These are phyloP conservation scores for Panthera tigris DNA, from an alignment of 2,113 vertebrate genomes.

Conservation along the genomic window DNA sequence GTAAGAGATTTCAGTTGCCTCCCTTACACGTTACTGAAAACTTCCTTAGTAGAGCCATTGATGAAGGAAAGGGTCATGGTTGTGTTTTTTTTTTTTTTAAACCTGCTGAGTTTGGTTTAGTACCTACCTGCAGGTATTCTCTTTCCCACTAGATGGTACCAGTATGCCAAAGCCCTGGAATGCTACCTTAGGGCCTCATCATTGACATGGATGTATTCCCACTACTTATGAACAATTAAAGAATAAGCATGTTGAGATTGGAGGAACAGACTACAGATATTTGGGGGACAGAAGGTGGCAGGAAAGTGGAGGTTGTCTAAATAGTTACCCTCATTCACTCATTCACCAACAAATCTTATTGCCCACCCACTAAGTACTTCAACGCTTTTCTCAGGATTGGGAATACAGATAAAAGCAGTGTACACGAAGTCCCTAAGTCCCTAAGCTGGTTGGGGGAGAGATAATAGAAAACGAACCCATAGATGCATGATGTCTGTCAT, in stretches of 20 bases:
- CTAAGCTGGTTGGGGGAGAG: not conserved
- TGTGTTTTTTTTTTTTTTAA: not conserved
- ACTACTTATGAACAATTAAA: not conserved
- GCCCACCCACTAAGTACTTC: not conserved
- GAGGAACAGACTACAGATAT: not conserved
- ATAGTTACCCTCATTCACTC: not conserved
- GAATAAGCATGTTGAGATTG: not conserved
- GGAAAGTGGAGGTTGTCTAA: not conserved
- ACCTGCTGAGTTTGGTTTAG: not conserved
- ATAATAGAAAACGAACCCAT: not conserved
- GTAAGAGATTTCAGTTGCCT: not conserved
- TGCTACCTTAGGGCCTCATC: not conserved
- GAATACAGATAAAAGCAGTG: not conserved
- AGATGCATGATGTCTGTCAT: no score
- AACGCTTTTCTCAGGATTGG: not conserved
- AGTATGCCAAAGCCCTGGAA: slow-evolving; percentile 38
- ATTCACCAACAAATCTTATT: not conserved
- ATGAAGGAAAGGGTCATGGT: not conserved
- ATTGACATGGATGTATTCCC: not conserved
- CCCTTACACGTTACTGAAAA: not conserved
- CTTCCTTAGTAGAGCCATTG: not conserved
- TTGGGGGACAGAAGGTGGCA: not conserved
- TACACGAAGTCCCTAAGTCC: not conserved
- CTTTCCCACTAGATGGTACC: slow-evolving; percentile 59
- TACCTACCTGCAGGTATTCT: slow-evolving; percentile 4